Conservation (phyloP, 2,797 vertebrate species). For the Dendrocincla fuliginosa region DNA sequence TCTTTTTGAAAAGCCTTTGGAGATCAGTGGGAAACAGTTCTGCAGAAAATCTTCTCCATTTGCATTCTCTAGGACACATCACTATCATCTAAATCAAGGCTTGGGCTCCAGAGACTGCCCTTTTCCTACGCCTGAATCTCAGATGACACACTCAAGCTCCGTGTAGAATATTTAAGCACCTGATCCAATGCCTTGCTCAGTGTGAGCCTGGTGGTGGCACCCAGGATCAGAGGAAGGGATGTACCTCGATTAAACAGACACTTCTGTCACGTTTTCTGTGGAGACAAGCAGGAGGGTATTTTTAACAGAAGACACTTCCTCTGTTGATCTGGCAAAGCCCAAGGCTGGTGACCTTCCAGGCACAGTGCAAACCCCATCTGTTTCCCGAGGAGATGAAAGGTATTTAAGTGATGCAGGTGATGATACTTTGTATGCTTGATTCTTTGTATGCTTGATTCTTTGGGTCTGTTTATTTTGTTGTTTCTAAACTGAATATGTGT, state of each 20-base stretch:
- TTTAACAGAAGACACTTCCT: slow-evolving; percentile 37
- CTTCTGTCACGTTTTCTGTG: neutral
- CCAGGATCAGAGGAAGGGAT: neutral
- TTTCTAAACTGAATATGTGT: neutral
- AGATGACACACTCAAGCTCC: neutral
- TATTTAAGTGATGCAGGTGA: neutral
- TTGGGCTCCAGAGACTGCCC: neutral
- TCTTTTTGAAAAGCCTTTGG: neutral
- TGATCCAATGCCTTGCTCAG: neutral
- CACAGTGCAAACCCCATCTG: slow-evolving; percentile 50
- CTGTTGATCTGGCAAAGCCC: neutral
- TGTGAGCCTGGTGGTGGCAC: neutral
- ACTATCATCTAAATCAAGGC: neutral
- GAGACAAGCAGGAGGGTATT: slow-evolving; percentile 22
- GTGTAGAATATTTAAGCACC: neutral
- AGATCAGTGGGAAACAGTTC: neutral
- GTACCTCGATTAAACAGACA: neutral
- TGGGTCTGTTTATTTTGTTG: neutral
- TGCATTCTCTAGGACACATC: neutral
- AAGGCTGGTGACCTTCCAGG: slow-evolving; percentile 29
- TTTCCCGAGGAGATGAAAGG: slow-evolving; percentile 5
- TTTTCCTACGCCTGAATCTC: neutral
- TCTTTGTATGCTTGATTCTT: neutral
- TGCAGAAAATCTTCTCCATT: neutral
- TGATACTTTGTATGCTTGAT: neutral